Evolutionary conservation across 2,797 vertebrate genomes (phyloP).

Genomic region (Tachyglossus aculeatus): DNA sequence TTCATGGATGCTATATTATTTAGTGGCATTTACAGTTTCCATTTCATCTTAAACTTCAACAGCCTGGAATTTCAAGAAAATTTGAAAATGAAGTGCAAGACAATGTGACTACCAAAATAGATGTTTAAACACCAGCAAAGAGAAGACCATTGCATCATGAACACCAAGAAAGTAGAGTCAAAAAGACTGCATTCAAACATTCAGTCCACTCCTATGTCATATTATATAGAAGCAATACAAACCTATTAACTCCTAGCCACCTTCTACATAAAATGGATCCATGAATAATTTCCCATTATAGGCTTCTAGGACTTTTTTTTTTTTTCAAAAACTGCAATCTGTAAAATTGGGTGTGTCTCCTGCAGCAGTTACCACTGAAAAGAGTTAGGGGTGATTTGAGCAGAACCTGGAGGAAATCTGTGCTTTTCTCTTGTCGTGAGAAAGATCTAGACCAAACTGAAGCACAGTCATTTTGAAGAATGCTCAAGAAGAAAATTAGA

Average conservation of each 20-base stretch:
- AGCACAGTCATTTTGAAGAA: slow-evolving; percentile 24
- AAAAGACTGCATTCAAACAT: background rate
- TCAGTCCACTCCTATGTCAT: background rate
- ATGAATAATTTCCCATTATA: slow-evolving; percentile 36
- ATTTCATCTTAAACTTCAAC: too few relatives aligned
- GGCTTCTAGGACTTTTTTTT: slow-evolving; percentile 33
- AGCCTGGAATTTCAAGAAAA: too few relatives aligned
- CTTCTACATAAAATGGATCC: background rate
- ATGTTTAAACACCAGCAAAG: background rate
- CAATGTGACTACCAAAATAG: too few relatives aligned
- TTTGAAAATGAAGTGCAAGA: too few relatives aligned
- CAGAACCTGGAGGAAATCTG: background rate
- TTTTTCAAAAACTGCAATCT: slow-evolving; percentile 35
- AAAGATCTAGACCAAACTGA: slow-evolving; percentile 18
- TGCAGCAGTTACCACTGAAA: slow-evolving; percentile 7
- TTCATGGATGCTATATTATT: too few relatives aligned
- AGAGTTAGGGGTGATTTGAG: slow-evolving; percentile 16
- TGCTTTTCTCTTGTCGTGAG: slow-evolving; percentile 10
- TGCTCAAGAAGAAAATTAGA: slow-evolving; percentile 22
- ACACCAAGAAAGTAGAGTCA: background rate
- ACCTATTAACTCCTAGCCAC: background rate
- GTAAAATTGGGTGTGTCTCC: slow-evolving; percentile 51
- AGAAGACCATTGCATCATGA: background rate
- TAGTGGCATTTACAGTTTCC: too few relatives aligned
- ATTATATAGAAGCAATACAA: background rate